Evolutionary conservation across 1,140 invertebrate species (phyloP), one percentile per base, ranked within the genome.

Genomic region (Hirudo medicinalis): DNA sequence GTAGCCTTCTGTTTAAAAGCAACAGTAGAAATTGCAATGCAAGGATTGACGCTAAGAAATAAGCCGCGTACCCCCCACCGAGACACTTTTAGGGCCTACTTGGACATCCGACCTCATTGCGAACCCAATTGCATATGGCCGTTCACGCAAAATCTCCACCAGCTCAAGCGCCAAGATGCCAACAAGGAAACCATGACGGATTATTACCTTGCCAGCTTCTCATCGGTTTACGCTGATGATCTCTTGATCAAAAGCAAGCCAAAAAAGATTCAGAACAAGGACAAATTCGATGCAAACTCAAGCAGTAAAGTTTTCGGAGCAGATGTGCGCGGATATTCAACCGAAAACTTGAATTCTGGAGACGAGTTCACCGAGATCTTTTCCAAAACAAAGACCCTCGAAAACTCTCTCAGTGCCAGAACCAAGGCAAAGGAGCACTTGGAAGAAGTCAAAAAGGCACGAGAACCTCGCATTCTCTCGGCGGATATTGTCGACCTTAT

Each of bases 71-170:
- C 22, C 20, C 22, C 22, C 57, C 22, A 22, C 22, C 22, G 29
- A n/a, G 57, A 63, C 19, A 25, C 22, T 63, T 63, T 63, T n/a
- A 22, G 57, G 11, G 29, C 57, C 8, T 63, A 25, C 29, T 13
- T 63, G 57, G 29, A 63, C 57, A 63, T 25, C 29, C 22, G 57
- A 13, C 57, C 57, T 2, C 22, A 63, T 22, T 25, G 29, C 29
- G 57, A 63, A 20, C 57, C 57, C 57, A 63, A 63, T 63, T 63
- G 22, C 19, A 63, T 63, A 22, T 63, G 57, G 57, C 57, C 57
- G 29, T 25, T 63, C 57, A 32, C 22, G 11, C 57, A 63, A 63
- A 63, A 22, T n/a, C 22, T 63, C 0, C 22, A 32, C 22, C 43
- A 49, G 13, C 29, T 25, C 57, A 63, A 63, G 29, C 57, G 57